Evolutionary conservation across 2,113 vertebrate genomes (phyloP), one percentile per base, ranked within the genome.

Genomic region (Tenebrosternarchus preto): DNA sequence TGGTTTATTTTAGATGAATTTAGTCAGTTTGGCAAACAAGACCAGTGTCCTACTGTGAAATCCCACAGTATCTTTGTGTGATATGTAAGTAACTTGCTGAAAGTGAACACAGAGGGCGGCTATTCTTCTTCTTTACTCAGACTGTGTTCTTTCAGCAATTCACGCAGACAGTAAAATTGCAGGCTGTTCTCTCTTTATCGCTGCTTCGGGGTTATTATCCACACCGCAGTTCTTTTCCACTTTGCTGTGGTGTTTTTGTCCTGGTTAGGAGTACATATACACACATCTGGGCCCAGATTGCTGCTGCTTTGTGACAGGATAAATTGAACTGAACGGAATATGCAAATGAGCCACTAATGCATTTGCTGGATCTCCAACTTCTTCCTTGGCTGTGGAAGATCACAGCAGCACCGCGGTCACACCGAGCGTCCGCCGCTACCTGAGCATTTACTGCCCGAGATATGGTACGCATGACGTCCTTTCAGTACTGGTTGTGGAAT

Each of bases 301-400:
- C 43, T 50, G 43, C 43, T 50, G 43, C 43, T 50, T 50, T 50
- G 8, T 46, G 43, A 4, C 43, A 6, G 43, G 5, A 9, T 9
- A 46, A 46, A 46, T 12, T 46, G 43, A 50, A 50, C 43, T 46
- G 43, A 50, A 50, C 43, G 12, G 43, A 50, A 15, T 50, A 50
- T 11, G 16, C 29, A 67, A 7, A n/a, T n/a, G 27, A 27, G 59
- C 8, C 11, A 27, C 11, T 59, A 22, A 61, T 27, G 24, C 8
- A 25, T 27, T 25, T 61, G 22, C 8, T 29, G 29, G 5, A 27
- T 50, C 68, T 50, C 43, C 0, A 95, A 97, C 1, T 99, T 98
- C 90, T 97, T 99, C 92, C 98, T 98, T 70, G 97, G 97, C 63
- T 95, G 95, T 20, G 97, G 95, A 16, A 99, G 96, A n/a, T 85